These are phyloP conservation scores for Hydrolagus affinis DNA, from an alignment of 2,113 vertebrate genomes.

Conservation along the genomic window DNA sequence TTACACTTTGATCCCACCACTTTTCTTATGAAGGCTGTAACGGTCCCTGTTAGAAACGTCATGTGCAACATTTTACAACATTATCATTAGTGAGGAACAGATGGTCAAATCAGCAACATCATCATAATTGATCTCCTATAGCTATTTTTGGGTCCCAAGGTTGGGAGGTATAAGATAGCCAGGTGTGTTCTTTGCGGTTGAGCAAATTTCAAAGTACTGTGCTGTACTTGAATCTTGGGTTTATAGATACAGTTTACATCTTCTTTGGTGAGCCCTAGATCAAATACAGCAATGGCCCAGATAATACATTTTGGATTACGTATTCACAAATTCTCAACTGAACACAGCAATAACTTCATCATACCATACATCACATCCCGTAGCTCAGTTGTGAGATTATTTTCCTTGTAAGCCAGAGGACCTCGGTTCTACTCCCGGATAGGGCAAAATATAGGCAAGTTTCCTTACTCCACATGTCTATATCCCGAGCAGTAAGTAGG, in stretches of 20 bases:
- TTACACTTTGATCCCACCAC: background rate
- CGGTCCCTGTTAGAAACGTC: background rate
- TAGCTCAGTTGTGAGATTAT: too few species aligned
- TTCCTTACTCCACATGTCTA: too few species aligned
- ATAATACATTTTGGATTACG: background rate
- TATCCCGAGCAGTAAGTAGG: too few species aligned
- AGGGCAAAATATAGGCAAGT: too few species aligned
- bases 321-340: background rate
- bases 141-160: background rate
- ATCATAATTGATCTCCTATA: background rate
- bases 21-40: background rate
- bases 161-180: background rate
- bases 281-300: background rate
- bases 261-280: background rate
- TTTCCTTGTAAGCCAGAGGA: too few species aligned
- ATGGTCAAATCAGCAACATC: constrained; percentile 3
- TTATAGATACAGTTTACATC: background rate
- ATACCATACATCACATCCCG: background rate
- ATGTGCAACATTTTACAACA: background rate
- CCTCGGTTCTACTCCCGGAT: too few species aligned
- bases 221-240: background rate
- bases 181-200: background rate
- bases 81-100: background rate
- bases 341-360: background rate
- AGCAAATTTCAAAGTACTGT: background rate